These are phyloP conservation scores for Porites divaricata DNA, from an alignment of 92 coral and sea anemone genomes.

Conservation along the genomic window DNA sequence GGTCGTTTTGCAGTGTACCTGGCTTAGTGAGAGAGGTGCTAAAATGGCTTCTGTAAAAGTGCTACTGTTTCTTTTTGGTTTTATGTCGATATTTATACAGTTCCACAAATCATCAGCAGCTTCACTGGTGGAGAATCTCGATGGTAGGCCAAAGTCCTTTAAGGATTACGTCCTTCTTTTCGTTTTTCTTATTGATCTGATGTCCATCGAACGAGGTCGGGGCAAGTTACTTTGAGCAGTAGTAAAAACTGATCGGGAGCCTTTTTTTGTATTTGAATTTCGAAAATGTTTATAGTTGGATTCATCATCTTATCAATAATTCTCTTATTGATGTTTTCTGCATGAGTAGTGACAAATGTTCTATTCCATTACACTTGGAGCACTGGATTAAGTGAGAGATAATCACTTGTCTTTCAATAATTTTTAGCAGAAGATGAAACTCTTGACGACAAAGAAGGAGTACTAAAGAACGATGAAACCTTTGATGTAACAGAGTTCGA, in stretches of 20 bases:
- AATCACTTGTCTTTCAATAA: neutral
- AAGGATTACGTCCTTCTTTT: neutral
- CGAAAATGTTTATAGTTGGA: too few species aligned
- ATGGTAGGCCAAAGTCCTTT: conserved; percentile 19
- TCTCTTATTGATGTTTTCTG: too few species aligned
- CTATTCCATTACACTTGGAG: neutral
- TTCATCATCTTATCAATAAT: too few species aligned
- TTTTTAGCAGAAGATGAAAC: conserved; percentile 32
- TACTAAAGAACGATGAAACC: neutral
- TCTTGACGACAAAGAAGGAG: conserved; percentile 6
- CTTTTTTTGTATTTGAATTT: too few species aligned
- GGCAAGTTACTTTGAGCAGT: too few species aligned
- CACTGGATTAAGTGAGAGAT: neutral
- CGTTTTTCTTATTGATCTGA: neutral
- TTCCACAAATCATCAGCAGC: conserved; percentile 21
- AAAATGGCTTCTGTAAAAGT: conserved; percentile 26
- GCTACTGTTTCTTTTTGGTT: conserved; percentile 12
- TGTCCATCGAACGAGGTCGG: too few species aligned
- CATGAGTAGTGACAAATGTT: too few species aligned
- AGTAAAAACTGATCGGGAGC: too few species aligned
- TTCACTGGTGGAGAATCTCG: conserved; percentile 9
- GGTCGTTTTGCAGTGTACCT: neutral
- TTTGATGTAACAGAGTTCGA: neutral
- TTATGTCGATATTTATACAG: neutral
- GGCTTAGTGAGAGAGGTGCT: neutral